phyloP scores from a whole-genome alignment of 37 sponge, comb jelly and placozoan genomes.

The Beroe forskalii region DNA sequence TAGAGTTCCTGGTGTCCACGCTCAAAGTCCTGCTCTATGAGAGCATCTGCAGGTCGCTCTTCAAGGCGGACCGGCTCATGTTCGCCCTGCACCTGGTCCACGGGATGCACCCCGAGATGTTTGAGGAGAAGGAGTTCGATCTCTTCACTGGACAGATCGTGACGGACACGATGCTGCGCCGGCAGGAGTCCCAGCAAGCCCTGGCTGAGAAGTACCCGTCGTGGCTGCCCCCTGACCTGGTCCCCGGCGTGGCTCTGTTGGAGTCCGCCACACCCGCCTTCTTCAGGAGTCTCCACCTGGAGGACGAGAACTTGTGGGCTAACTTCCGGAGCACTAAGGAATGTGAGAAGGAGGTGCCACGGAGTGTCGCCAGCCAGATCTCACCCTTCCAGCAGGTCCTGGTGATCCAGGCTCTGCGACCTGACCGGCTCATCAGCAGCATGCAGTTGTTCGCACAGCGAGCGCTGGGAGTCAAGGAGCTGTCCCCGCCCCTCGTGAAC shows the following conservation, averaged over 20 bases:
- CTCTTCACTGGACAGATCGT: slow-evolving; percentile 81
- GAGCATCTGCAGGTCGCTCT: slow-evolving; percentile 82
- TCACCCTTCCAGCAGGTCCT: slow-evolving; percentile 85
- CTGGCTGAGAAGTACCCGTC: slow-evolving; percentile 72
- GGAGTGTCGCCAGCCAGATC: slow-evolving; percentile 73
- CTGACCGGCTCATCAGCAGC: slow-evolving; percentile 87
- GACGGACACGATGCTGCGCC: slow-evolving; percentile 65
- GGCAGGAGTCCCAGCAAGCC: slow-evolving; percentile 73
- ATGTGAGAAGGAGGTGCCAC: slow-evolving; percentile 89
- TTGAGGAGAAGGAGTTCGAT: slow-evolving; percentile 86
- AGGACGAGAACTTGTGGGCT: slow-evolving; percentile 74
- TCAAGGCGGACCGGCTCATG: slow-evolving; percentile 88
- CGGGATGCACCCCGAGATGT: slow-evolving; percentile 83
- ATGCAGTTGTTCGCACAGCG: slow-evolving; percentile 80
- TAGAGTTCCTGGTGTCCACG: slow-evolving; percentile 70
- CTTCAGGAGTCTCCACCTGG: slow-evolving; percentile 73
- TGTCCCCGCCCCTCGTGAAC: slow-evolving; percentile 78
- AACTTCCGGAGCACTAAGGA: slow-evolving; percentile 75
- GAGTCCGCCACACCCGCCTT: slow-evolving; percentile 73
- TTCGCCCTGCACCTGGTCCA: slow-evolving; percentile 93
- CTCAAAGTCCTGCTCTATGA: slow-evolving; percentile 82
- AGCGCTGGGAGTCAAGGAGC: slow-evolving; percentile 74
- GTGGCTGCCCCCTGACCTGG: slow-evolving; percentile 80
- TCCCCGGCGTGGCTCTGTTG: slow-evolving; percentile 67
- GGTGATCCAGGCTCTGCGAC: slow-evolving; percentile 86